These are phyloP conservation scores for Nephrotoma appendiculata DNA, from an alignment of 2,888 invertebrate species.

Conservation along the genomic window DNA sequence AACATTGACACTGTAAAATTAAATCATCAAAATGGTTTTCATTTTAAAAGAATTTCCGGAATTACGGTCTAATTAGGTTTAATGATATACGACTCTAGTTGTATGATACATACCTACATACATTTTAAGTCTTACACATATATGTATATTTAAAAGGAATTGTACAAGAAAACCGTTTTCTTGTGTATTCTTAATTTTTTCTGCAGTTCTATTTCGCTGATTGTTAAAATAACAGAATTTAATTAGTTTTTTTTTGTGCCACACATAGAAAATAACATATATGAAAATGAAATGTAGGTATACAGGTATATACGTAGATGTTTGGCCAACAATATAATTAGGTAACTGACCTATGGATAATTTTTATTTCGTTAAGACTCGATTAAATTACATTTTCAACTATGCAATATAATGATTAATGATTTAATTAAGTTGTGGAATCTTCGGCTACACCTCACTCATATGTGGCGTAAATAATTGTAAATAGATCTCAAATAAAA, in stretches of 20 bases:
- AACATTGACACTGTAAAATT: too few species aligned
- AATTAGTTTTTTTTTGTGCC: not conserved
- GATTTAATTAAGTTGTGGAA: too few species aligned
- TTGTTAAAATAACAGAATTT: not conserved
- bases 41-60: not conserved
- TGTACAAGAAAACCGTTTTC: not conserved
- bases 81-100: not conserved
- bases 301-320: too few species aligned
- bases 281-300: not conserved
- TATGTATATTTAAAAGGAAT: not conserved
- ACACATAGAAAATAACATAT: not conserved
- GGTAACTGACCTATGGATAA: too few species aligned
- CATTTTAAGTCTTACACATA: not conserved
- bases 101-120: not conserved
- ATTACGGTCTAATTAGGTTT: not conserved
- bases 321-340: too few species aligned
- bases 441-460: too few species aligned
- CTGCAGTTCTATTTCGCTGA: not conserved
- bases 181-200: not conserved
- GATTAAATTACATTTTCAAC: too few species aligned
- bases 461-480: too few species aligned
- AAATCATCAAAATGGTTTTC: too few species aligned
- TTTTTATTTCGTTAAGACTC: too few species aligned
- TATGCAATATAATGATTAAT: too few species aligned
- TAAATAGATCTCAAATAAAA: too few species aligned